A percentile compares a stretch with the other conserved stretches of the same genome.
Conservation (phyloP, 2,888 invertebrate species). For the Eilema sororculum region DNA sequence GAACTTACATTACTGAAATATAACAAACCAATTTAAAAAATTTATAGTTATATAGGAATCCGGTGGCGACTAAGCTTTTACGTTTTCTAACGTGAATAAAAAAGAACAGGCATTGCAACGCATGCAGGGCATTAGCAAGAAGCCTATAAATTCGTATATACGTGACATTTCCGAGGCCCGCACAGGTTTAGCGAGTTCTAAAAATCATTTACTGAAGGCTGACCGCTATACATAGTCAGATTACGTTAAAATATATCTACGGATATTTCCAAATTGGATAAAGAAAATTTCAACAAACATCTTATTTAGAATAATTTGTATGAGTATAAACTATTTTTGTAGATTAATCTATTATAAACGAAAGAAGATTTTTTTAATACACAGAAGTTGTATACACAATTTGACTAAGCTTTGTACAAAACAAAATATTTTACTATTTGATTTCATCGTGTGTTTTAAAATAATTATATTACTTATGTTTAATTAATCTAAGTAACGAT, state of each 20-base stretch:
- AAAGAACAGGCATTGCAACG: slow-evolving; percentile 1
- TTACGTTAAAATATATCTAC: neutral
- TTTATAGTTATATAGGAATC: no score
- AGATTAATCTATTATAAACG: no score
- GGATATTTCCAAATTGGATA: no score
- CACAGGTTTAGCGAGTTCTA: neutral
- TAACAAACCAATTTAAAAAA: no score
- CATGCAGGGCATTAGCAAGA: neutral
- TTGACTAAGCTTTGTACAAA: no score
- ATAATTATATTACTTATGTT: no score
- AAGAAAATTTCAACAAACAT: no score
- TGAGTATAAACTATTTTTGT: neutral
- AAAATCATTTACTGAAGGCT: neutral
- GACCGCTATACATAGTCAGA: neutral
- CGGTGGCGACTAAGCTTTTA: no score
- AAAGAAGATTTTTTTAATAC: no score
- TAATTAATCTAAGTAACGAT: neutral
- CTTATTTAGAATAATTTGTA: neutral
- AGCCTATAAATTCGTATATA: slow-evolving; percentile 1
- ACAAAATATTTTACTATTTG: neutral
- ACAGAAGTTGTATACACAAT: no score
- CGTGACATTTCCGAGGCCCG: neutral
- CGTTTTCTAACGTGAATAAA: neutral
- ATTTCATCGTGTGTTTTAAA: neutral
- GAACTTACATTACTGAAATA: no score